Base-by-base conservation (phyloP, 2,888 invertebrate genomes). In the Pterostichus madidus region DNA sequence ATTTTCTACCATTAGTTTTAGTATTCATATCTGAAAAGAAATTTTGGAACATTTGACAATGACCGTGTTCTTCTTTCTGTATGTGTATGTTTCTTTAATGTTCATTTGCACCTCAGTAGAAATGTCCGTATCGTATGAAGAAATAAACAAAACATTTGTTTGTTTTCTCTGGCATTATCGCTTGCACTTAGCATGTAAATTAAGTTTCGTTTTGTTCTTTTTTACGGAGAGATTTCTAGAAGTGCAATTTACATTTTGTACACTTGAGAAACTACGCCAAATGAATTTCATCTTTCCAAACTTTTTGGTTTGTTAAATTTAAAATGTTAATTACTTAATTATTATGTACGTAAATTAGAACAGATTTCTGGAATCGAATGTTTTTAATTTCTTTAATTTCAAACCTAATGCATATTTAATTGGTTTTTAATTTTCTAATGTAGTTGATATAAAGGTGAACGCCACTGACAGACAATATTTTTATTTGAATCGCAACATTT, bases 181-280 rank as follows among this genome's bases (percentile, higher is more conserved):
- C 75, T 13, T 31, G 49, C 32, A 49, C n/a, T 75, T 75, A 75
- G 39, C 46, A 75, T 75, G 75, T 75, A 75, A 75, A 75, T 75
- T 75, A n/a, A 52, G 52, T 46, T 10, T 8, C 8, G 75, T 75
- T 56, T 77, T 56, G 4, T 32, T 15, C 56, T 39, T 77, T 77
- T 78, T 78, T n/a, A 8, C 39, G n/a, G 39, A 59, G 4, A 44
- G 35, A 78, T 61, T 78, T 56, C 44, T 59, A 15, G n/a, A 61
- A 78, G 17, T 39, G 61, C 39, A 78, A 59, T 78, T 78, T 56
- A 39, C 61, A 78, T 78, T 78, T 77, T 61, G 35, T 56, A 61
- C 78, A 78, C 61, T 77, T 78, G 59, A 78, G 61, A 61, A 78
- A 78, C 78, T 44, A 44, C 78, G 24, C 39, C 39, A 17, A 78